A percentile compares a stretch with the other conserved stretches of the same genome.
Evolutionary conservation across 2,888 invertebrate genomes (phyloP).

Genomic region (Teleiodes luculella): DNA sequence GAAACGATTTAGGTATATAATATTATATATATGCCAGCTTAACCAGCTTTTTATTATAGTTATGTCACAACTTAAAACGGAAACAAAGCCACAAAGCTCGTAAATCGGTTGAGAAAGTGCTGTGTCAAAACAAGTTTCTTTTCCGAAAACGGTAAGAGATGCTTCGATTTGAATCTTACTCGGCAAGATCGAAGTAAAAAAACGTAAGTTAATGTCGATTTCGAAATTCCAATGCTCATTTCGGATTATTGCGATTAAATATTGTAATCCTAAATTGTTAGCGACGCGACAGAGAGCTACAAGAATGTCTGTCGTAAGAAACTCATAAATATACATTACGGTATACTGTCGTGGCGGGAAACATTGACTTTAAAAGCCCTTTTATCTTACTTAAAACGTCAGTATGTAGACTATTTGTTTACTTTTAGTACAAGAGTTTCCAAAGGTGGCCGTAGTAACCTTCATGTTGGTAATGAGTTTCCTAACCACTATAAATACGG

Average conservation of each 20-base stretch:
- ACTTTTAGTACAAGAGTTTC: background rate
- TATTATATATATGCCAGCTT: no score
- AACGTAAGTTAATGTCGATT: background rate
- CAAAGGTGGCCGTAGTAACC: constrained; percentile 1
- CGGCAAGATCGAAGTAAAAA: background rate
- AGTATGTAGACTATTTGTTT: background rate
- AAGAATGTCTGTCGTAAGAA: background rate
- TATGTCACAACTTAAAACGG: background rate
- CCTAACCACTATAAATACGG: background rate
- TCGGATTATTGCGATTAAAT: background rate
- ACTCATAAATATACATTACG: background rate
- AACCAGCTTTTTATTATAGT: no score
- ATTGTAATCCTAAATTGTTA: background rate
- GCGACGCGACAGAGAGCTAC: background rate
- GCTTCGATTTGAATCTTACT: background rate
- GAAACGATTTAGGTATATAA: no score
- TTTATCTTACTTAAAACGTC: background rate
- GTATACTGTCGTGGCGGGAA: background rate
- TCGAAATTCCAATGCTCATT: background rate
- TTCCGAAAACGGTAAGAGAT: constrained; percentile 9
- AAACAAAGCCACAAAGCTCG: background rate
- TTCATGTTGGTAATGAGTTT: background rate
- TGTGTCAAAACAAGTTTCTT: constrained; percentile 11
- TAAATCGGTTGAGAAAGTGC: constrained; percentile 11
- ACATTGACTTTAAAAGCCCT: background rate